Evolutionary conservation across 2,113 vertebrate genomes (phyloP).

Genomic region (Xiphophorus hellerii): DNA sequence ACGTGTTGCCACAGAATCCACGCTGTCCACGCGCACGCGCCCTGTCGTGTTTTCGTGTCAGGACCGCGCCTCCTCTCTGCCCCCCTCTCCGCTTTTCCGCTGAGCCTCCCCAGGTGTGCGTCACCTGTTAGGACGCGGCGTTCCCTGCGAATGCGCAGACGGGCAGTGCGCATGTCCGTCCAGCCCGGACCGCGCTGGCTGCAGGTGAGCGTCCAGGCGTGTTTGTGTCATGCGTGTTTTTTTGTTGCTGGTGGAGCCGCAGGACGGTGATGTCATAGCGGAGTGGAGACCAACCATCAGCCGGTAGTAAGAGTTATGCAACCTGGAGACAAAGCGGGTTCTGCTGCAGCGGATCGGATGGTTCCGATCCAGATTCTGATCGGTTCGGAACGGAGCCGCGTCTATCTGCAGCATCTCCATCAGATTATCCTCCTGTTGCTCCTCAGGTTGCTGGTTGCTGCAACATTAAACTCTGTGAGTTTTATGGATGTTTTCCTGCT

Average conservation of each 20-base stretch:
- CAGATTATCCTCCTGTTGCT: neutral
- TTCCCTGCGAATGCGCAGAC: neutral
- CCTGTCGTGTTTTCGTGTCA: neutral
- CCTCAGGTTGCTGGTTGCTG: neutral
- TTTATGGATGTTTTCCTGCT: neutral
- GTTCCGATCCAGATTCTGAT: neutral
- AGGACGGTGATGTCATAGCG: constrained; percentile 81
- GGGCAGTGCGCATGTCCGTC: constrained; percentile 2
- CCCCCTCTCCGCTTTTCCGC: constrained; percentile 5
- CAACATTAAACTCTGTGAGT: no score
- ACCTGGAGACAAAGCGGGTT: constrained; percentile 63
- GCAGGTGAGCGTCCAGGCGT: constrained; percentile 6
- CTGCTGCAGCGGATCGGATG: constrained; percentile 8
- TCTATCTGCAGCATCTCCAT: neutral
- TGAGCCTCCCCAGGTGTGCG: constrained; percentile 39
- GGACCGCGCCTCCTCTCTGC: neutral
- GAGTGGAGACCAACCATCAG: constrained; percentile 64
- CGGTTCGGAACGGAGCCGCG: no score
- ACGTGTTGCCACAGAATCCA: constrained; percentile 69
- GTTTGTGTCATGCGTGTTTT: neutral
- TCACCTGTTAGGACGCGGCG: constrained; percentile 33
- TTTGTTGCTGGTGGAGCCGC: constrained; percentile 34
- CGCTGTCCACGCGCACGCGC: constrained; percentile 55
- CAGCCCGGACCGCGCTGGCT: constrained; percentile 2
- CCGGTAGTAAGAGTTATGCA: constrained; percentile 79